Base-by-base conservation (phyloP, 2,888 invertebrate genomes). In the Eupithecia exiguata region DNA sequence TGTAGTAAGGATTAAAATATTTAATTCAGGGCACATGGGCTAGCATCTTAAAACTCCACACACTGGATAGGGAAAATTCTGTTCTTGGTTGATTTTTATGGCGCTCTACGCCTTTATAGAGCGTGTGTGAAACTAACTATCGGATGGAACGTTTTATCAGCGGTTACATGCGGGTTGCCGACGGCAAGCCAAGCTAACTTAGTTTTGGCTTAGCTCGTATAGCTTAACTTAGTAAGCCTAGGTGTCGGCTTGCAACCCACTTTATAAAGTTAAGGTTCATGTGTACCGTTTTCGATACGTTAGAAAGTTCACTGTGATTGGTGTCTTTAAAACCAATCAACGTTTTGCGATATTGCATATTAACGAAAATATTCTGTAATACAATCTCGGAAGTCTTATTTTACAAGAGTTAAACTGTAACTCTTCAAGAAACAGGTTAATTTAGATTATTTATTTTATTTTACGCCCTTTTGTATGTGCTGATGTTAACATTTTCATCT, bases 371-470 rank as follows among this genome's bases (percentile, higher is more conserved):
- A 58, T 25, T 25, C 25, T 58, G 30, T 35, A 35, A 35, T 62
- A 61, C 12, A 30, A 61, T 35, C 30, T 16, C 16, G 21, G 30
- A 35, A 35, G 5, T 49, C 9, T 12, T 67, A 21, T 61, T 65
- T 68, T 36, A 38, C 7, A 61, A 66, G 74, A 71, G 69, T 66
- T 69, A 74, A 35, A 74, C 58, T 71, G 66, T 66, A 38, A 69
- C 62, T 81, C 83, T 84, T 85, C 84, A 87, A 87, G 86, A 81
- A 74, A 84, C 79, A 87, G 85, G 87, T 88, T 87, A 86, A 86
- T 80, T 84, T 21, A 21, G 25, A 25, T 84, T 63, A 71, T 53
- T 66, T 61, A 70, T 69, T 58, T 74, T 72, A 68, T 65, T 71
- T 43, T 53, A 38, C 14, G 36, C 21, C 49, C 6, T 67, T 71